These are phyloP conservation scores for Saccostrea cuccullata DNA, from an alignment of 1,140 invertebrate species.

Conservation along the genomic window DNA sequence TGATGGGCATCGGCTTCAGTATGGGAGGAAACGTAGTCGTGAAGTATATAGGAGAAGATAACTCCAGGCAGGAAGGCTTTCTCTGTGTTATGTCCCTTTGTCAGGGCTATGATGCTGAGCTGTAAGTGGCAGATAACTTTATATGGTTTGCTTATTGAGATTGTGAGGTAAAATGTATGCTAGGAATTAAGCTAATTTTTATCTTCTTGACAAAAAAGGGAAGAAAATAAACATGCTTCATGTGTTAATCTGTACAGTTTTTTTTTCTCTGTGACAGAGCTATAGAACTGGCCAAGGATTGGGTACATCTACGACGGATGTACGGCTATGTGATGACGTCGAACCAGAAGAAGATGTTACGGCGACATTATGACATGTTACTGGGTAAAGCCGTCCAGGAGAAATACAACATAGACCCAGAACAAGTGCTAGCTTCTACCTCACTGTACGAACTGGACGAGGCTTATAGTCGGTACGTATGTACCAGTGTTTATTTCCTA, in stretches of 20 bases:
- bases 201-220: no score
- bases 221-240: no score
- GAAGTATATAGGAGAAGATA: constrained; percentile 90
- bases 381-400: constrained; percentile 87
- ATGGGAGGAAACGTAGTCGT: constrained; percentile 90
- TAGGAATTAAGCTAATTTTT: no score
- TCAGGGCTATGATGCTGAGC: constrained; percentile 93
- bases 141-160: no score
- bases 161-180: no score
- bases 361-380: constrained; percentile 87
- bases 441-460: constrained; percentile 93
- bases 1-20: constrained; percentile 93
- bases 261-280: constrained; percentile 80
- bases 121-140: constrained; percentile 82
- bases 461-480: constrained; percentile 81
- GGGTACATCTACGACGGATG: constrained; percentile 90
- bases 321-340: constrained; percentile 96
- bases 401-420: constrained; percentile 84
- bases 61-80: constrained; percentile 81
- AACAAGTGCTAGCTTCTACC: constrained; percentile 89
- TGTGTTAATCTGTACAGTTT: not conserved
- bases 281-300: constrained; percentile 88
- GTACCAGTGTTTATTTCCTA: not conserved
- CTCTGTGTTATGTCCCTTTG: constrained; percentile 93
- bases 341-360: constrained; percentile 91